A percentile compares a stretch with the other conserved stretches of the same genome.
These are phyloP conservation scores for Tilapia sparmanii DNA, from an alignment of 2,113 vertebrate species.

Conservation along the genomic window DNA sequence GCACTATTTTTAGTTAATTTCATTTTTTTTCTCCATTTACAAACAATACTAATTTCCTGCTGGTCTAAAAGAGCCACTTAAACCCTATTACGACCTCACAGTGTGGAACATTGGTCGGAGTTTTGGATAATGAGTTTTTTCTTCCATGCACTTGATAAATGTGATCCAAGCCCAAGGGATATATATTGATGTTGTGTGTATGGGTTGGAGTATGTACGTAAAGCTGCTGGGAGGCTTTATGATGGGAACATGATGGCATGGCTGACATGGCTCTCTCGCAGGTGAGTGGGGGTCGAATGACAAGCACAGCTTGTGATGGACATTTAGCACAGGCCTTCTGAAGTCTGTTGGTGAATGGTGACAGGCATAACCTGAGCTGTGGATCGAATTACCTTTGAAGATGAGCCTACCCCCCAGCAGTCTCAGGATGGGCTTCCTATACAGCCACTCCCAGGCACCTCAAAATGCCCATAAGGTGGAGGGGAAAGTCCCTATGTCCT, in stretches of 20 bases:
- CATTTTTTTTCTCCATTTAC: background rate
- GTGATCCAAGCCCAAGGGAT: background rate
- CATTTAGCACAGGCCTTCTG: slow-evolving; percentile 41
- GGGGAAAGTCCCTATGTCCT: background rate
- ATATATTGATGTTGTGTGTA: background rate
- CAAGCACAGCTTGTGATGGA: slow-evolving; percentile 45
- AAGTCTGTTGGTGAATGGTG: slow-evolving; percentile 29
- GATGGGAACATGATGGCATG: background rate
- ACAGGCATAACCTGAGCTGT: slow-evolving; percentile 52
- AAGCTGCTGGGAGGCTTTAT: background rate
- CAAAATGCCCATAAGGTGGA: background rate
- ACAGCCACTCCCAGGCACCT: slow-evolving; percentile 15
- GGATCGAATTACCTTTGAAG: slow-evolving; percentile 72
- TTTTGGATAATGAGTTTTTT: background rate
- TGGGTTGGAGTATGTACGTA: background rate
- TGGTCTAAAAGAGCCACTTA: background rate
- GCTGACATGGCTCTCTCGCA: slow-evolving; percentile 4
- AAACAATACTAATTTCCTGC: background rate
- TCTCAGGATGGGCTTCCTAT: slow-evolving; percentile 28
- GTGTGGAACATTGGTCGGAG: background rate
- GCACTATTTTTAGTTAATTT: background rate
- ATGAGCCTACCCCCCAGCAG: slow-evolving; percentile 3
- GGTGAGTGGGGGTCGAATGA: slow-evolving; percentile 22
- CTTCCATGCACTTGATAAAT: background rate
- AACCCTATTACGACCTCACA: background rate